These are phyloP conservation scores for Caenorhabditis becei DNA, from an alignment of 2,888 invertebrate genomes.

Conservation along the genomic window DNA sequence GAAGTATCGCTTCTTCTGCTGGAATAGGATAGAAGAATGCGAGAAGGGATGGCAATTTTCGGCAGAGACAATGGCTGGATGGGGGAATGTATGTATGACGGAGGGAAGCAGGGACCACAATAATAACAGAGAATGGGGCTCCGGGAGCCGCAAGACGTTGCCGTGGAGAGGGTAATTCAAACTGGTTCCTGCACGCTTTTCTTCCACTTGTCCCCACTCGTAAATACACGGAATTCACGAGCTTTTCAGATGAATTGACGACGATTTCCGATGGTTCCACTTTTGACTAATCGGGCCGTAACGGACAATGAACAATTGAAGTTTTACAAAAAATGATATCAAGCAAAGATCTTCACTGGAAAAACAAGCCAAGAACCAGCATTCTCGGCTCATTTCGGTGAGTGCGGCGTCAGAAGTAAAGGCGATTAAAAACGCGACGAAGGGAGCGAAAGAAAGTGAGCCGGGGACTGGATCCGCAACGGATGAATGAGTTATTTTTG, in stretches of 20 bases:
- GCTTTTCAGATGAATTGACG: background rate
- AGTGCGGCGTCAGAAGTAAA: background rate
- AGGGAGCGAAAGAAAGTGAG: conserved; percentile 1
- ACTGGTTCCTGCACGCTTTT: conserved; percentile 19
- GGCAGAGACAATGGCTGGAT: conserved; percentile 39
- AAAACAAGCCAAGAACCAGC: background rate
- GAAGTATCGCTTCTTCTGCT: conserved; percentile 29
- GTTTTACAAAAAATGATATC: background rate
- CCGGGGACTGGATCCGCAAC: background rate
- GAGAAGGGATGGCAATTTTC: conserved; percentile 28
- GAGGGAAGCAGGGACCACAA: conserved; percentile 21
- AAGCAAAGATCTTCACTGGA: background rate
- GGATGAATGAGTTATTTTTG: conserved; percentile 27
- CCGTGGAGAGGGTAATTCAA: conserved; percentile 46
- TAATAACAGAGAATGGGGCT: conserved; percentile 31
- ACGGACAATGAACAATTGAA: background rate
- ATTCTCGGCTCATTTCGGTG: background rate
- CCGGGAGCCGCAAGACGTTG: conserved; percentile 21
- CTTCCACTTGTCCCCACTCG: background rate
- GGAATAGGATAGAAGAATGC: conserved; percentile 15
- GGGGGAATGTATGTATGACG: conserved; percentile 19
- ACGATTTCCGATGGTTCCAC: background rate
- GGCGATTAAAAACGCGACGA: conserved; percentile 1
- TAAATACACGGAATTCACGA: background rate
- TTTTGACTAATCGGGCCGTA: background rate